These are phyloP conservation scores for Meteorus sp. DNA, from an alignment of 1,140 invertebrate species.

Conservation along the genomic window DNA sequence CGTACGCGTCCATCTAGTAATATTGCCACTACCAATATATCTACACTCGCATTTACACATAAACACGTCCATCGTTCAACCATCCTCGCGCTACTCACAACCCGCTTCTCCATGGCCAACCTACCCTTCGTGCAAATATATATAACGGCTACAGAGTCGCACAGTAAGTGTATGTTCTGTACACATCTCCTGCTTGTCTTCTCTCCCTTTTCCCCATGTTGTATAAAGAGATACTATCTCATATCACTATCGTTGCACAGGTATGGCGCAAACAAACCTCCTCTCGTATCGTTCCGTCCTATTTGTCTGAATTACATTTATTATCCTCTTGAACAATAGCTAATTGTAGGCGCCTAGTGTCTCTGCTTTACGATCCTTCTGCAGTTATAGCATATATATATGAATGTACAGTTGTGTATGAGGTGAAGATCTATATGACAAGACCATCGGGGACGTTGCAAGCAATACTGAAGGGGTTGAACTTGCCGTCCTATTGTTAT, in stretches of 20 bases:
- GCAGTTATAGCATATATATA: conserved; percentile 1
- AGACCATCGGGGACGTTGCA: no score
- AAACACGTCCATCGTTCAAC: conserved; percentile 22
- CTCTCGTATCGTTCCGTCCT: conserved; percentile 26
- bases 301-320: conserved; percentile 50
- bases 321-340: conserved; percentile 38
- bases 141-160: no score
- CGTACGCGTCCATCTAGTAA: conserved; percentile 35
- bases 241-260: not conserved
- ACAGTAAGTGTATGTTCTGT: no score
- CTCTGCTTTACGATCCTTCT: conserved; percentile 44
- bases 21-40: conserved; percentile 34
- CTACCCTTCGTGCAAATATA: no score
- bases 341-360: conserved; percentile 38
- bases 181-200: not conserved
- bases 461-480: no score
- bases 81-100: no score
- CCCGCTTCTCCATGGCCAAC: no score
- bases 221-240: conserved; percentile 4
- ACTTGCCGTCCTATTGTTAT: no score
- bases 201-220: not conserved
- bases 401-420: not conserved
- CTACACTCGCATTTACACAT: conserved; percentile 21
- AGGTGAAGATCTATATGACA: no score
- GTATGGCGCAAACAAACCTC: not conserved